These are phyloP conservation scores for Epistrophella euchroma DNA, from an alignment of 2,888 invertebrate species.

Conservation along the genomic window DNA sequence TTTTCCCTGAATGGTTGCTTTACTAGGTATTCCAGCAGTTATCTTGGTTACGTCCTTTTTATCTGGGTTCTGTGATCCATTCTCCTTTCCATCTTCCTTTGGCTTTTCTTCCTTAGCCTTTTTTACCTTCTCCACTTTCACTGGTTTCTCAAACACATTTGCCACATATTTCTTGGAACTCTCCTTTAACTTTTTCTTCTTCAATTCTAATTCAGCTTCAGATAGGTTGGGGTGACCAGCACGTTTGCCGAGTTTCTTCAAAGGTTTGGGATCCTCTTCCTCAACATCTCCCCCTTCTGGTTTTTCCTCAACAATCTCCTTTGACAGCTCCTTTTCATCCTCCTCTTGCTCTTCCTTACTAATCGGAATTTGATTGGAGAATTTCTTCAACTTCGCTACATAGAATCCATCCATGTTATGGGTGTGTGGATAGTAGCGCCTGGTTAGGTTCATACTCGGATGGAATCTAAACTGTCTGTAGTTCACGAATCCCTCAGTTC, in stretches of 20 bases:
- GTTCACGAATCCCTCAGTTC: conserved; percentile 96
- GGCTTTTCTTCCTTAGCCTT: conserved; percentile 26
- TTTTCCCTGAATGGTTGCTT: background rate
- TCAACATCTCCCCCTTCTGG: conserved; percentile 76
- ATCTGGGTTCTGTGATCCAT: background rate
- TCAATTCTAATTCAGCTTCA: conserved; percentile 80
- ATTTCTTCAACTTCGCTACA: conserved; percentile 98
- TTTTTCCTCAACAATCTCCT: conserved; percentile 78
- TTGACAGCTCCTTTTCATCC: conserved; percentile 81
- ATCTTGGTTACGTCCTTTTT: background rate
- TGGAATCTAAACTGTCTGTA: conserved; percentile 94
- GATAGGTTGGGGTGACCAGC: conserved; percentile 81
- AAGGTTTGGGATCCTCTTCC: conserved; percentile 40
- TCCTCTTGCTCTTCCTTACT: conserved; percentile 83
- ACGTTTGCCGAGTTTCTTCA: conserved; percentile 79
- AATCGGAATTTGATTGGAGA: conserved; percentile 90
- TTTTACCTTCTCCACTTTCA: conserved; percentile 79
- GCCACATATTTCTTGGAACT: conserved; percentile 82
- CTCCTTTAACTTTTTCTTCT: conserved; percentile 81
- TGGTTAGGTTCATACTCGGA: conserved; percentile 93
- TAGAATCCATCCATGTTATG: conserved; percentile 99
- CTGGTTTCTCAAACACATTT: conserved; percentile 82
- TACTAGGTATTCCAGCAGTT: background rate
- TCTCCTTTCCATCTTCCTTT: background rate
- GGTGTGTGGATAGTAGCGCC: conserved; percentile 98